phyloP scores from a whole-genome alignment of 1,140 invertebrate species.

The Nebria ingens region DNA sequence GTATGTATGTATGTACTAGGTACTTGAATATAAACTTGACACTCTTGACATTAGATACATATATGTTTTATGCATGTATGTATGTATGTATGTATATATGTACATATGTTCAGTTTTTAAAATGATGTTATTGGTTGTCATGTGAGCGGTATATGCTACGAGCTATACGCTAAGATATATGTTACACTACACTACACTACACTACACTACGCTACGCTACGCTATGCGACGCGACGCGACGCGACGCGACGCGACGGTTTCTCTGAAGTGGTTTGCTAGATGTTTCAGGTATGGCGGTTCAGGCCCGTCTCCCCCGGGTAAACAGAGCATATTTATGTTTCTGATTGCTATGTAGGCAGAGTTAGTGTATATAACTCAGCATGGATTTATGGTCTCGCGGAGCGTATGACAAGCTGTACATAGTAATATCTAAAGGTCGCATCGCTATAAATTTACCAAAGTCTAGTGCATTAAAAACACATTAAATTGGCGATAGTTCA shows the following conservation, averaged over 20 bases:
- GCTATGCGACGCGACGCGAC: not conserved
- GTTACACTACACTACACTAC: too few relatives aligned
- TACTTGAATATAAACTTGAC: too few relatives aligned
- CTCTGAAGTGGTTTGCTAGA: too few relatives aligned
- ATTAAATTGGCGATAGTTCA: not conserved
- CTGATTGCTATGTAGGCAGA: conserved; percentile 7
- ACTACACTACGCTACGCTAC: too few relatives aligned
- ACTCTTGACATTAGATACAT: too few relatives aligned
- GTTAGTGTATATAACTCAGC: not conserved
- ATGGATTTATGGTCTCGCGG: not conserved
- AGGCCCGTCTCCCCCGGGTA: not conserved
- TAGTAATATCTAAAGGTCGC: conserved; percentile 7
- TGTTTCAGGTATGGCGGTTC: too few relatives aligned
- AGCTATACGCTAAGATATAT: too few relatives aligned
- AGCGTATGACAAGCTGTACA: conserved; percentile 5
- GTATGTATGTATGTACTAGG: not conserved
- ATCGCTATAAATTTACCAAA: conserved; percentile 2
- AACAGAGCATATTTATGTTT: conserved; percentile 3
- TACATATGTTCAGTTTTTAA: too few relatives aligned
- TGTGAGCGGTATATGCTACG: too few relatives aligned
- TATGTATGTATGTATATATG: not conserved
- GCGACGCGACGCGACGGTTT: not conserved
- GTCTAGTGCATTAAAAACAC: not conserved
- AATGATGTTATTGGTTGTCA: too few relatives aligned
- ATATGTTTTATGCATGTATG: not conserved